These are phyloP conservation scores for Clunio marinus DNA, from an alignment of 2,888 invertebrate genomes.

Conservation along the genomic window DNA sequence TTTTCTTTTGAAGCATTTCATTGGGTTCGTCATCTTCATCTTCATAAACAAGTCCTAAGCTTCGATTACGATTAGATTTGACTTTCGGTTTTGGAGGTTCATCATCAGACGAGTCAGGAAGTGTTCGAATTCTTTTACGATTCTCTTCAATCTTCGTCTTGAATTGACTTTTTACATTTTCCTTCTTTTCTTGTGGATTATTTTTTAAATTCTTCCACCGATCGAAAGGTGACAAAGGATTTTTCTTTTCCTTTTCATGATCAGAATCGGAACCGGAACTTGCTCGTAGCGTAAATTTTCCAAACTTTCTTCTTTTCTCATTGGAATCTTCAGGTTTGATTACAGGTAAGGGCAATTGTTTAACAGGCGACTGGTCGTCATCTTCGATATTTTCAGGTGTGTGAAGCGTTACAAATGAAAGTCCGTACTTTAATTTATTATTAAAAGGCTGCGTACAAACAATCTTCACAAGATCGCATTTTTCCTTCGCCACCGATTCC, in stretches of 20 bases:
- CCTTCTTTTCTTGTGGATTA: not conserved
- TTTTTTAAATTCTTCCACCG: not conserved
- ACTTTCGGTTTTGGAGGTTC: conserved; percentile 41
- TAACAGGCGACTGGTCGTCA: conserved; percentile 41
- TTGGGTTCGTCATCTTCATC: conserved; percentile 52
- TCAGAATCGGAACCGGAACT: not conserved
- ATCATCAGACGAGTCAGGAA: conserved; percentile 30
- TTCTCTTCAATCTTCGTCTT: conserved; percentile 21
- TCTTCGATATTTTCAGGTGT: conserved; percentile 45
- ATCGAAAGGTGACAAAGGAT: not conserved
- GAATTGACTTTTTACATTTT: not conserved
- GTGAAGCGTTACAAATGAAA: conserved; percentile 72
- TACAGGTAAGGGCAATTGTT: not conserved
- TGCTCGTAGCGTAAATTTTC: conserved; percentile 15
- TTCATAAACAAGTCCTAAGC: conserved; percentile 52
- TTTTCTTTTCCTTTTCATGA: conserved; percentile 17
- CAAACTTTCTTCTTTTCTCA: conserved; percentile 17
- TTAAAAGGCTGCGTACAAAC: conserved; percentile 86
- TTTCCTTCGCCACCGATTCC: conserved; percentile 55
- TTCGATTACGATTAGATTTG: conserved; percentile 47
- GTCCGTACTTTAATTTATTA: conserved; percentile 70
- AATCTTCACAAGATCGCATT: conserved; percentile 79
- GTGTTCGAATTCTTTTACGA: not conserved
- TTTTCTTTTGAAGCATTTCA: conserved; percentile 52
- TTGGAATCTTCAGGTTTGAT: conserved; percentile 9